Evolutionary conservation across 2,888 invertebrate species (phyloP).

Genomic region (Chaetogeoica ovagalla): DNA sequence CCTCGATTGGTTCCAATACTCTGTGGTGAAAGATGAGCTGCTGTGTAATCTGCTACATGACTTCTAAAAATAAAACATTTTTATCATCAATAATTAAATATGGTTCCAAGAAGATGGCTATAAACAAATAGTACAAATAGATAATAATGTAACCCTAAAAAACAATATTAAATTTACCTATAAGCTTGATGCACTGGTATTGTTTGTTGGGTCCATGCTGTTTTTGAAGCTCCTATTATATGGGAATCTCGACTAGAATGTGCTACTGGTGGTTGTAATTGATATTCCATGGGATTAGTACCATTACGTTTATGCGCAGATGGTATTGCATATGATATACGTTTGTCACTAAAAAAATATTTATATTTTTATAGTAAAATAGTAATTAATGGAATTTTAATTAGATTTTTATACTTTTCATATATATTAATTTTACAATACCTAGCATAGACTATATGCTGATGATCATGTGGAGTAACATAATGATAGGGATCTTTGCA

Average conservation of each 20-base stretch:
- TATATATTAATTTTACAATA: conserved; percentile 47
- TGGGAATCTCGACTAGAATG: conserved; percentile 63
- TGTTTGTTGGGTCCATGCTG: conserved; percentile 61
- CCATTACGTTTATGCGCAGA: conserved; percentile 60
- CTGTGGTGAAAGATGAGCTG: conserved; percentile 63
- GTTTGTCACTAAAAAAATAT: conserved; percentile 62
- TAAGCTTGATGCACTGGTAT: conserved; percentile 62
- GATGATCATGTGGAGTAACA: conserved; percentile 60
- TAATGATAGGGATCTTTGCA: conserved; percentile 58
- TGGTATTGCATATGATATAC: conserved; percentile 66
- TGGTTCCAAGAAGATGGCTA: background rate
- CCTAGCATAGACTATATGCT: conserved; percentile 62
- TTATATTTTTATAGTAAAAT: background rate
- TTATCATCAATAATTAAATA: background rate
- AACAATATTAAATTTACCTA: conserved; percentile 58
- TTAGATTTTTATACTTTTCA: background rate
- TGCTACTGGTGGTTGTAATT: conserved; percentile 58
- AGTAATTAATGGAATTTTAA: background rate
- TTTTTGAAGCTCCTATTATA: conserved; percentile 63
- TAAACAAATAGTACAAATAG: background rate
- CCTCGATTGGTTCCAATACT: conserved; percentile 58
- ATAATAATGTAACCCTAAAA: background rate
- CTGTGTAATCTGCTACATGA: conserved; percentile 54
- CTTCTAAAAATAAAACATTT: conserved; percentile 17
- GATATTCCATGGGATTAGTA: conserved; percentile 56